Base-by-base conservation (phyloP, 2,113 vertebrate species). In the Dicrurus megarhynchus region DNA sequence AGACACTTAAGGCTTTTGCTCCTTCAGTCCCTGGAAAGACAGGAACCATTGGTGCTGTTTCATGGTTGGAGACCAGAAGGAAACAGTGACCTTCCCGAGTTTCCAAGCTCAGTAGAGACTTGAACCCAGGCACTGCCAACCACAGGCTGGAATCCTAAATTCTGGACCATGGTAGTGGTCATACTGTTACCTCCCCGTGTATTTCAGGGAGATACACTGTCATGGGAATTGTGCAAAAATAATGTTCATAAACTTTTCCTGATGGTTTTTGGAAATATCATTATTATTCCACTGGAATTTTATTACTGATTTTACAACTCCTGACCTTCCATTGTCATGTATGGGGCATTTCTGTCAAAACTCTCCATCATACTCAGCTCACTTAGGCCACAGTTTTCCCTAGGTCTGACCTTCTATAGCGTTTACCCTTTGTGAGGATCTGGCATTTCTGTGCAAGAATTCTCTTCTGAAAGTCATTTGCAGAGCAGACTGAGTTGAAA, bases 111-210 rank as follows among this genome's bases (percentile, higher is more conserved):
- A 16, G 30, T 6, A n/a, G 63, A 55, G 9, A 3, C 46, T 35
- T 78, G 50, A 24, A 15, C 6, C 46, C 44, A 53, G 52, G 23
- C 4, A 4, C 22, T 65, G 32, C 75, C 80, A 64, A 64, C 60
- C 56, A 44, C 32, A 47, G 47, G 35, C 67, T 89, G 60, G 24
- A 83, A 63, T 83, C 47, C 35, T 90, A 60, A 53, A 57, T 90
- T 80, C 59, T 91, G 41, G 67, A 33, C 61, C 1, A 0, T 50
- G 17, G 10, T 33, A 69, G 26, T 82, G 71, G 30, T 57, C 23
- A 4, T 57, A 23, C 21, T 76, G 7, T 59, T 52, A 44, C 11
- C 12, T 79, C 26, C 7, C 3, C 0, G 0, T 35, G 42, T 65
- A 9, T 20, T 77, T 73, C n/a, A 50, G 39, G 27, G 67, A 90